A percentile compares a stretch with the other conserved stretches of the same genome.
These are phyloP conservation scores for Drosophila ananassae DNA, from an alignment of 1,140 invertebrate genomes.

Conservation along the genomic window DNA sequence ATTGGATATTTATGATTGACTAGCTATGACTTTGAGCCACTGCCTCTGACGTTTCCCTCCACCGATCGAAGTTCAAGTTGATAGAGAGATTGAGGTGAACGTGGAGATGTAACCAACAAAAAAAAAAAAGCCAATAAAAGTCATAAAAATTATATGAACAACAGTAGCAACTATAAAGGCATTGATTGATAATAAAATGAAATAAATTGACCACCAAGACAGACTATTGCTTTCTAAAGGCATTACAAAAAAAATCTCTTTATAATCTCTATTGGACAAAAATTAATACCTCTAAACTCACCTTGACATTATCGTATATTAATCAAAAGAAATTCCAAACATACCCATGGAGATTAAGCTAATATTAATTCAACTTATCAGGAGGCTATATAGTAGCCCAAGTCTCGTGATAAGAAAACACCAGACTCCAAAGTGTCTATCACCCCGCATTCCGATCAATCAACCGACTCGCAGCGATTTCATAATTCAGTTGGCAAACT, in stretches of 20 bases:
- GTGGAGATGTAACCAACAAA: background rate
- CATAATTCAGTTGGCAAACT: slow-evolving; percentile 47
- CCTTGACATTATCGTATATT: slow-evolving; percentile 8
- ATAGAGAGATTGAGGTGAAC: slow-evolving; percentile 13
- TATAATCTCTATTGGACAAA: background rate
- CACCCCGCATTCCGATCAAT: slow-evolving; percentile 25
- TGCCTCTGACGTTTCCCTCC: slow-evolving; percentile 16
- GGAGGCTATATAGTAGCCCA: slow-evolving; percentile 3
- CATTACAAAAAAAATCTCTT: slow-evolving; percentile 8
- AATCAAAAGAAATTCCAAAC: slow-evolving; percentile 14
- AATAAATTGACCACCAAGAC: slow-evolving; percentile 4
- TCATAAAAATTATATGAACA: slow-evolving; percentile 3
- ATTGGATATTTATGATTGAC: slow-evolving; percentile 72
- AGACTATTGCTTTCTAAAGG: background rate
- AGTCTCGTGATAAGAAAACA: slow-evolving; percentile 18
- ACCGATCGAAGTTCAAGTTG: slow-evolving; percentile 55
- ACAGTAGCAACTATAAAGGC: slow-evolving; percentile 33
- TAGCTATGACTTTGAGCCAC: slow-evolving; percentile 35
- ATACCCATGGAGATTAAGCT: slow-evolving; percentile 19
- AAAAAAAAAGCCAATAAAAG: background rate
- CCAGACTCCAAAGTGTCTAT: slow-evolving; percentile 21
- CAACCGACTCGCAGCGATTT: slow-evolving; percentile 32
- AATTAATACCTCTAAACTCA: background rate
- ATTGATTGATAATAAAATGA: slow-evolving; percentile 38
- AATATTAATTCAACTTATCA: slow-evolving; percentile 25